Base-by-base conservation (phyloP, 2,797 vertebrate genomes). In the Rhyacichthys aspro region DNA sequence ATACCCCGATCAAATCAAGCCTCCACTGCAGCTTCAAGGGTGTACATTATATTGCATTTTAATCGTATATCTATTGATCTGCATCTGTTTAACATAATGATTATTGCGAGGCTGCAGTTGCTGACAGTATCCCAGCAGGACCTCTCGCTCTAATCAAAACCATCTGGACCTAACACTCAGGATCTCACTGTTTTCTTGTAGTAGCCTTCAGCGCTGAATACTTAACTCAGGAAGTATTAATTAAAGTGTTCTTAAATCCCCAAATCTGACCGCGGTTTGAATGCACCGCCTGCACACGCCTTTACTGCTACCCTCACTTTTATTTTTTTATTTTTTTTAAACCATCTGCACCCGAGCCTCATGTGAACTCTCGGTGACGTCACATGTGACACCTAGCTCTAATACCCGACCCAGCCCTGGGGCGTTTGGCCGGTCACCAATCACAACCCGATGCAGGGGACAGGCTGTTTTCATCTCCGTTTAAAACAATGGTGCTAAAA, bases 51-150 rank as follows among this genome's bases (percentile, higher is more conserved):
- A 52, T 43, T 72, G 55, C 57, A 57, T 85, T 83, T 78, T 63
- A 85, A 76, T 76, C 64, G 62, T 10, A 65, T 65, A 48, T 71
- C 14, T 78, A 85, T 83, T 67, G 82, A 89, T 85, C 74, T 66
- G 47, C 56, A 72, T 66, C 63, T 74, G 62, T 55, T 82, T 68
- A 67, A 60, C 71, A 57, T 80, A 48, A 73, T 75, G 59, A 67
- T 63, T 66, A 63, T 63, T 62, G 58, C 43, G 61, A 47, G n/a
- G n/a, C 45, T 11, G 48, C 50, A 38, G 56, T 42, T 64, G 50
- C 54, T 77, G 33, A 36, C 48, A 18, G 57, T 33, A 28, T 37
- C 14, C 38, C 55, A 76, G 65, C 43, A 55, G 59, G 68, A 70
- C 56, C 41, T 67, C 42, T 47, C 41, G 19, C 57, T 23, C 59